Evolutionary conservation across 2,797 vertebrate species (phyloP), one percentile per base, ranked within the genome.

Genomic region (Synaphobranchus kaupii): DNA sequence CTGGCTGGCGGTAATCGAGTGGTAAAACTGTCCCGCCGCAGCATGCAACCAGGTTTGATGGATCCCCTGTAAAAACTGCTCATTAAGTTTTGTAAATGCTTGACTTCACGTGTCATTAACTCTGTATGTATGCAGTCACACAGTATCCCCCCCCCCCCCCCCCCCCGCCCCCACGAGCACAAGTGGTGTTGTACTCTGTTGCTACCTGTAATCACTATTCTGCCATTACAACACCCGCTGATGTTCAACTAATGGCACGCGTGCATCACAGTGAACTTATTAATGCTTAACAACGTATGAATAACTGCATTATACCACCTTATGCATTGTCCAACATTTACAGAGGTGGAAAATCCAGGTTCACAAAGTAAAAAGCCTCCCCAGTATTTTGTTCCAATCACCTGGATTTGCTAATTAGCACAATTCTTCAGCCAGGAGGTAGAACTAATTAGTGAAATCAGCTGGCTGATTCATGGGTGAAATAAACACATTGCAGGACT

Each of bases 151-250:
- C 17, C 31, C 17, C 71, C 34, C 4, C 8, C 73, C 73, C 39
- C 8, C 73, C 73, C 39, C 31, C 71, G 4, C 31, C 17, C 71
- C 34, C 15, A 66, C 63, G 4, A 15, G 73, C 8, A 0, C 13
- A 20, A 20, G 73, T 39, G 34, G 4, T 73, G 34, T 39, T 78
- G 34, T 78, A 17, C 71, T 34, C 28, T 31, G n/a, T 76, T 47
- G 73, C 73, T 78, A 78, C 73, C 73, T 78, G 39, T 78, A 78
- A 78, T 78, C 73, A 78, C 73, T 17, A 78, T 31, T 71, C 66
- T 4, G 25, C 66, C 66, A 71, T 71, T 31, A 28, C n/a, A 28
- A 12, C n/a, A 31, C n/a, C n/a, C 66, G n/a, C 66, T 71, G 66
- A 31, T 28, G 66, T 71, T 71, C n/a, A 71, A 10, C 66, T 71